phyloP scores from a whole-genome alignment of 1,140 invertebrate species.

The Apis cerana region DNA sequence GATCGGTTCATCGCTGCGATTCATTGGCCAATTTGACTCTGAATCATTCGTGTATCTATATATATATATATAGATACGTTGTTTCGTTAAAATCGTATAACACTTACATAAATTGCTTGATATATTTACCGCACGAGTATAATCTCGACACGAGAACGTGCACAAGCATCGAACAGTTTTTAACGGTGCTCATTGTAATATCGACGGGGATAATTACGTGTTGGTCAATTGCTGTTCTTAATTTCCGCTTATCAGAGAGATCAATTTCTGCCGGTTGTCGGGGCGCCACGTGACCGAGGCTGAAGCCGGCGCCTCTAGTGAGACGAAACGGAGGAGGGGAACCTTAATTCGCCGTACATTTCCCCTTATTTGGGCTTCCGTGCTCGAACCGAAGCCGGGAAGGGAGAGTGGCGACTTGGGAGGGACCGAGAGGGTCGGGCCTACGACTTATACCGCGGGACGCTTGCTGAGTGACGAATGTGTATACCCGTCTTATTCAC shows the following conservation, averaged over 20 bases:
- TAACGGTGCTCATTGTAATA: neutral
- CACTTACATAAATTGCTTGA: neutral
- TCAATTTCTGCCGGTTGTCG: slow-evolving; percentile 31
- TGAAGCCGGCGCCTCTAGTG: slow-evolving; percentile 58
- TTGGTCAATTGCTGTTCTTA: neutral
- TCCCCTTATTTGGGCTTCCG: slow-evolving; percentile 79
- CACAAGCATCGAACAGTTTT: neutral
- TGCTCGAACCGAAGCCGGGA: slow-evolving; percentile 62
- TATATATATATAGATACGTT: no score
- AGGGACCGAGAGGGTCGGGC: slow-evolving; percentile 68
- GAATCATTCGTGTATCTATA: neutral
- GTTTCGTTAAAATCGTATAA: neutral
- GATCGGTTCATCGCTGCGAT: neutral
- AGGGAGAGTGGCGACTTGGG: slow-evolving; percentile 44
- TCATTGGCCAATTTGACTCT: slow-evolving; percentile 11
- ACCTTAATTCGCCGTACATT: slow-evolving; percentile 74
- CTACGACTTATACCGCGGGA: slow-evolving; percentile 65
- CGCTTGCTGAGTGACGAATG: slow-evolving; percentile 69
- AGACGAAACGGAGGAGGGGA: slow-evolving; percentile 48
- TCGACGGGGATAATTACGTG: neutral
- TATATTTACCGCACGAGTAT: neutral
- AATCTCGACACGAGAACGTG: neutral
- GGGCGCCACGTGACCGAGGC: slow-evolving; percentile 17
- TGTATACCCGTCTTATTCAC: slow-evolving; percentile 66
- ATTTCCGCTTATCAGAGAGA: slow-evolving; percentile 18